Evolutionary conservation across 2,888 invertebrate genomes (phyloP), one percentile per base, ranked within the genome.

Genomic region (Cerastoderma edule): DNA sequence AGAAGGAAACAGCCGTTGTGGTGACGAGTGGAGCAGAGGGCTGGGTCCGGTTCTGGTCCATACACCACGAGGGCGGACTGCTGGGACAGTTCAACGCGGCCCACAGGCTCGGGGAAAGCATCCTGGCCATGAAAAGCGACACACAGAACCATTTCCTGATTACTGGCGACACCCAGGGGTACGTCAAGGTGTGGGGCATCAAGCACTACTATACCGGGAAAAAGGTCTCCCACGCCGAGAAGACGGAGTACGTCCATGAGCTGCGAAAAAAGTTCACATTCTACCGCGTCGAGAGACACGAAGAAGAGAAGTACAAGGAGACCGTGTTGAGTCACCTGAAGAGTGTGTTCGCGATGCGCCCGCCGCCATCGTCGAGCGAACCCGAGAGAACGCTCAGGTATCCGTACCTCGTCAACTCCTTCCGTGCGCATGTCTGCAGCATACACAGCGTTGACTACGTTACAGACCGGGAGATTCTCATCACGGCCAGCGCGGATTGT

Each of bases 131-230:
- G 94, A 93, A 95, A 44, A 95, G 96, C 0, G 96, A 97, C 92
- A 90, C 93, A 1, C 91, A 95, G 54, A 96, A 97, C 92, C 94
- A 95, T 69, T 96, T 94, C 89, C 94, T 97, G 5, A 73, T 93
- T 35, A 92, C 92, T 13, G 93, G 91, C 6, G 93, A 93, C 75
- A 95, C 95, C 0, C 93, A 94, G 73, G 97, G 97, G 1, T 96
- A 96, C 88, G 94, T 97, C 67, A 97, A 96, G 93, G 94, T 95
- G 27, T 97, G 96, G 96, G 94, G 95, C 56, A 94, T 97, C 90
- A 94, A 93, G 67, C 95, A 96, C 91, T 97, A 95, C 87, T 94
- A 95, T 50, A 92, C 93, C 95, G 67, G 72, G n/a, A 78, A 80
- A 27, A 78, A 69, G 27, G 50, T 84, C 57, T 75, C 74, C 8